Evolutionary conservation across 2,797 vertebrate species (phyloP).

Genomic region (Perdix hodgsoniae): DNA sequence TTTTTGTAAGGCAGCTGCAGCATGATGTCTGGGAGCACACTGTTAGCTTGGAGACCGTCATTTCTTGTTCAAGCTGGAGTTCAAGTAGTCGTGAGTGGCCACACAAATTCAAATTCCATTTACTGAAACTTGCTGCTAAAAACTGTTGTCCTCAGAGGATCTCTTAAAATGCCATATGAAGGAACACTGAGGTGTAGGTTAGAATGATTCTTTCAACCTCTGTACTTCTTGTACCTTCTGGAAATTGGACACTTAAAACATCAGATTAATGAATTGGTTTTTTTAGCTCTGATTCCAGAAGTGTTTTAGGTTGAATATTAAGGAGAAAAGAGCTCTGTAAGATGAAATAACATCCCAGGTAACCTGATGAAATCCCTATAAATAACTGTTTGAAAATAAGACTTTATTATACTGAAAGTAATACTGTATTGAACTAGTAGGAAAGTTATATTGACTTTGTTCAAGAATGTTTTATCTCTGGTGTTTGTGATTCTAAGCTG

Average conservation of each 20-base stretch:
- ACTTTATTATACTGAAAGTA: not conserved
- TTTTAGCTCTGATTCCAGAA: conserved; percentile 38
- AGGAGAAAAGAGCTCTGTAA: not conserved
- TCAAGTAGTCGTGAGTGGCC: fast-evolving
- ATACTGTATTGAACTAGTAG: conserved; percentile 20
- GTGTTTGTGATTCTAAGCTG: conserved; percentile 42
- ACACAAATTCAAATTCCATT: not conserved
- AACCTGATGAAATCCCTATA: conserved; percentile 29
- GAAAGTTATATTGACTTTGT: not conserved
- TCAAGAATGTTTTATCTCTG: conserved; percentile 38
- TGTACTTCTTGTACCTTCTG: conserved; percentile 1
- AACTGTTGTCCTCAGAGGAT: not conserved
- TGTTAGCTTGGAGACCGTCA: fast-evolving
- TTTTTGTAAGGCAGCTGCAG: not conserved
- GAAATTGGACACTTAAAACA: not conserved
- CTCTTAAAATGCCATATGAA: not conserved
- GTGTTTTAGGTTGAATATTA: conserved; percentile 13
- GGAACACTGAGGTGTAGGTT: not conserved
- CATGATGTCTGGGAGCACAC: not conserved
- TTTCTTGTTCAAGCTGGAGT: not conserved
- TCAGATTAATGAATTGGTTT: not conserved
- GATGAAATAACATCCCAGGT: not conserved
- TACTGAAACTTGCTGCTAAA: not conserved
- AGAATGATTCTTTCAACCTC: not conserved
- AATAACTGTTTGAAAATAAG: conserved; percentile 38